Evolutionary conservation across 1,140 invertebrate genomes (phyloP), one percentile per base, ranked within the genome.

Genomic region (Lordiphosa collinella): DNA sequence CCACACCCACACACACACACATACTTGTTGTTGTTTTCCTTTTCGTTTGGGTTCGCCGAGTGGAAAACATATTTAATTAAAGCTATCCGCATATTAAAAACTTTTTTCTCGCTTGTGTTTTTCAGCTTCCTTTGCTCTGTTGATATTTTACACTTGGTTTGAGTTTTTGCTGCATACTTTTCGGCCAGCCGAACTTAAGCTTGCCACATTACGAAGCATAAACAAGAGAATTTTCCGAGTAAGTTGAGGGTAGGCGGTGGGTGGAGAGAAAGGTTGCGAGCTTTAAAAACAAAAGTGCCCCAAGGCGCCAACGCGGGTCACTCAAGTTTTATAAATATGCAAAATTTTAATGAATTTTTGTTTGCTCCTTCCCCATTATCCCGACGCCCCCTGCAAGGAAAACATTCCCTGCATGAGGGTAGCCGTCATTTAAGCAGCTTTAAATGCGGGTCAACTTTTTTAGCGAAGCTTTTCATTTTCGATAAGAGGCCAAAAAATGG

Each of bases 41-140:
- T 56, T 69, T 44, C 62, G 29, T 76, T 76, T 64, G 78, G 60
- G 72, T 68, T 69, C 68, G 68, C 55, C 73, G 55, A 84, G 78
- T 84, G 78, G 79, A 84, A 84, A 84, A 70, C 78, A 84, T 84
- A 84, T 84, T 84, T 84, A 84, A 84, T 84, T 84, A 84, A 84
- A 84, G 78, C 78, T 84, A 84, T 84, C 72, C 79, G 78, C 78
- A 84, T 84, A 84, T 84, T 84, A 84, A 84, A 84, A 84, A 84
- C 61, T 76, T 84, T 82, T 71, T 41, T 56, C 6, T 22, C 16
- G 22, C 40, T 29, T 11, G 35, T 38, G n/a, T 60, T 48, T 47
- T 11, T 18, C 16, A 12, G 12, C 37, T 34, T 50, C 37, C 53
- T 56, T 55, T 16, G 22, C 22, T 59, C 53, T 60, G 43, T 60